A percentile compares a stretch with the other conserved stretches of the same genome.
Evolutionary conservation across 2,797 vertebrate genomes (phyloP).

Genomic region (Sebastes steindachneri): DNA sequence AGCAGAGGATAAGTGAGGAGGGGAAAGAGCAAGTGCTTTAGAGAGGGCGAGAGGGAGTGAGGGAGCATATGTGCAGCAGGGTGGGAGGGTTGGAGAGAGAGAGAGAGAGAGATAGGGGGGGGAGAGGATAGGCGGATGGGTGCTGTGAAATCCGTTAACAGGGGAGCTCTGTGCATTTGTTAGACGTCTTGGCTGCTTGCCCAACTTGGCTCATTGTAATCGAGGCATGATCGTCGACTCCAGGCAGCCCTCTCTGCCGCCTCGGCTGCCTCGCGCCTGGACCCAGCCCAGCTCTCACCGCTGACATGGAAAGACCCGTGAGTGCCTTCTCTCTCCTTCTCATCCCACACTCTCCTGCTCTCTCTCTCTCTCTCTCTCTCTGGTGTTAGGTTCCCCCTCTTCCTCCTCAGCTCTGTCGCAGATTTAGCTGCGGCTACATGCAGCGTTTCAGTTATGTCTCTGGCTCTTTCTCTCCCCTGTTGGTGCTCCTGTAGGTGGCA

Average conservation of each 20-base stretch:
- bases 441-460: conserved; percentile 52
- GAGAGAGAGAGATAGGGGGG: conserved; percentile 41
- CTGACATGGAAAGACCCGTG: conserved; percentile 93
- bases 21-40: conserved; percentile 76
- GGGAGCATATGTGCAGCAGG: conserved; percentile 64
- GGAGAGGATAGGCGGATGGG: conserved; percentile 68
- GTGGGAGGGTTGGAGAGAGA: conserved; percentile 55
- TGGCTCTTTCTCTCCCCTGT: conserved; percentile 48
- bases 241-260: conserved; percentile 88
- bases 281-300: conserved; percentile 84
- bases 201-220: conserved; percentile 95
- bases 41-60: conserved; percentile 60
- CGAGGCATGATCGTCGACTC: conserved; percentile 96
- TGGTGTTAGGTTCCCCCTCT: conserved; percentile 56
- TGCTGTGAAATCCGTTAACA: conserved; percentile 81
- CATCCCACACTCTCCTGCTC: conserved; percentile 22
- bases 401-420: conserved; percentile 65
- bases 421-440: conserved; percentile 67
- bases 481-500: conserved; percentile 67
- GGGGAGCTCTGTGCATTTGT: conserved; percentile 82
- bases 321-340: conserved; percentile 84
- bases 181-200: conserved; percentile 90
- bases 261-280: conserved; percentile 88
- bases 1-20: conserved; percentile 64
- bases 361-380: conserved; percentile 20